phyloP scores from a whole-genome alignment of 2,113 vertebrate species.

The Daubentonia madagascariensis region DNA sequence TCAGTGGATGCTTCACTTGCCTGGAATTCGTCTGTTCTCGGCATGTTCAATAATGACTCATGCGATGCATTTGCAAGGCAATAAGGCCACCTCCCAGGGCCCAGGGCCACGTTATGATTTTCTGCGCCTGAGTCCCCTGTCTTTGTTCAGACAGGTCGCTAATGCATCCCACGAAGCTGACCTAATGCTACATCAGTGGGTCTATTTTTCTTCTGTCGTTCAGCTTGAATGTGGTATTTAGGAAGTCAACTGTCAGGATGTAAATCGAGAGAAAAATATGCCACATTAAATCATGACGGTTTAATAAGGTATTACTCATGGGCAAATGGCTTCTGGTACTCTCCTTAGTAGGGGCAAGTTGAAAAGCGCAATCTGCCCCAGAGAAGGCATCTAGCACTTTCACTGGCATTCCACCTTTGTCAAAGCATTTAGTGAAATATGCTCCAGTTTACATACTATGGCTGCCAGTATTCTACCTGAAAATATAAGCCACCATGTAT shows the following conservation, averaged over 20 bases:
- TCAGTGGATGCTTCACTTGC: constrained; percentile 71
- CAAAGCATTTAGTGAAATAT: background rate
- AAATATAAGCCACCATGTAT: background rate
- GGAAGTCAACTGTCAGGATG: constrained; percentile 70
- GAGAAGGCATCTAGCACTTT: constrained; percentile 10
- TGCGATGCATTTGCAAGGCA: constrained; percentile 63
- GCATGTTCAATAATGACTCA: constrained; percentile 77
- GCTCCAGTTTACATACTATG: background rate
- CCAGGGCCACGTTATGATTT: constrained; percentile 69
- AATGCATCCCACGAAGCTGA: constrained; percentile 64
- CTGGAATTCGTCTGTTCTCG: constrained; percentile 71
- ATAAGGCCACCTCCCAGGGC: constrained; percentile 54
- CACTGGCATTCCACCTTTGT: constrained; percentile 11
- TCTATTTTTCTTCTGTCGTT: constrained; percentile 65
- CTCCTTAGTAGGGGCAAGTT: constrained; percentile 15
- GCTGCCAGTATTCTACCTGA: background rate
- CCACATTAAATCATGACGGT: constrained; percentile 65
- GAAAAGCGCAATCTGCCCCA: constrained; percentile 43
- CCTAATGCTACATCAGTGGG: constrained; percentile 56
- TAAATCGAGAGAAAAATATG: constrained; percentile 68
- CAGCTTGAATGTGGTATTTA: constrained; percentile 64
- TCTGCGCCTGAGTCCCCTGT: constrained; percentile 55
- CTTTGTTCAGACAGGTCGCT: constrained; percentile 43
- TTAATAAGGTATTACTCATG: constrained; percentile 73
- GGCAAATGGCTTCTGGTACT: constrained; percentile 60